Base-by-base conservation (phyloP, 2,888 invertebrate species). In the Lasiommata megera region DNA sequence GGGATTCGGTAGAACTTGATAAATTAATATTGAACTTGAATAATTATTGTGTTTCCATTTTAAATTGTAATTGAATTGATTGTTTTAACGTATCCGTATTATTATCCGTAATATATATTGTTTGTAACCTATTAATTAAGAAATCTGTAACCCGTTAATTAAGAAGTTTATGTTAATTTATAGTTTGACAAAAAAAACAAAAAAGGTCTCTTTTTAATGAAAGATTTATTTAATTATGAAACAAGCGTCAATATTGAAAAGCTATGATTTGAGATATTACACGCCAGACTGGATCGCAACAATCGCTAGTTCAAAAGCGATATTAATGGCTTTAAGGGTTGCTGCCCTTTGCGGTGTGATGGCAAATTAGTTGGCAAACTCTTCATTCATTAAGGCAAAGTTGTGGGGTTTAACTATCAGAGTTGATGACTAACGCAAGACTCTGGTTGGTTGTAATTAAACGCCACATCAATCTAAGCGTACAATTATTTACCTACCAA, bases 351-450 rank as follows among this genome's bases (percentile, higher is more conserved):
- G 79, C 71, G 77, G 76, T 64, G 66, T 65, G 68, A 69, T 71
- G 73, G 74, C 74, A 79, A 82, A 82, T 83, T 80, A 80, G 77
- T 82, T 78, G 61, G 71, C 67, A 67, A 81, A 82, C 77, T 62
- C 60, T 62, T 78, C 76, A 80, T 83, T 80, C 77, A 81, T 80
- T 82, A 80, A 70, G 68, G 65, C 69, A 66, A 77, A 79, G 75
- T 80, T 71, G 14, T 53, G 73, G 71, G 76, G 76, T 68, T 71
- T 71, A 76, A 80, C 71, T 81, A 78, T 71, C 73, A 70, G 54
- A 55, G 59, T 64, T 61, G 56, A 61, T 60, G 55, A 62, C 53
- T 60, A 44, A 57, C 55, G 56, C 34, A 47, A 63, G 47, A 60
- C 57, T 47, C 36, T 38, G 47, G 57, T 62, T 60, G 55, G 59